Base-by-base conservation (phyloP, 2,113 vertebrate genomes). In the Baryphthengus martii region DNA sequence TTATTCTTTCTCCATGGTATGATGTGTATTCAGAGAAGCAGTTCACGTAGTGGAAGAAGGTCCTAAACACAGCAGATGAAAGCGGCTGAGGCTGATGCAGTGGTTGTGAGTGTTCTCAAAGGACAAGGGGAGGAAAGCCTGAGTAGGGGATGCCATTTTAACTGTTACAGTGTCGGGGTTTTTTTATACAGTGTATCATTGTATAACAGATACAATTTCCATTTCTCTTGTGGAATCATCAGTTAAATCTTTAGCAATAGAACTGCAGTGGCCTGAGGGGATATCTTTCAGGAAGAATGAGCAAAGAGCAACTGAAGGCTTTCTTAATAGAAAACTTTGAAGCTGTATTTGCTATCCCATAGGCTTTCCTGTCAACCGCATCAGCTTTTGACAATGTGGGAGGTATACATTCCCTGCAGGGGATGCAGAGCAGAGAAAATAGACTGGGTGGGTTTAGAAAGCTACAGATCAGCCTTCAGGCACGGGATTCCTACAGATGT, bases 271-370 rank as follows among this genome's bases (percentile, higher is more conserved):
- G 90, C 88, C 92, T 94, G 52, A 82, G 92, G 96, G 88, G 61
- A 50, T 94, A 63, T 87, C 90, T 96, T 96, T 96, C 90, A 87
- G 79, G 83, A 92, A 78, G 92, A 95, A 89, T 90, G 66, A 95
- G 66, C 83, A 68, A 62, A 62, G 45, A 90, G 58, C 76, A 61
- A 77, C 76, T 75, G 61, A 93, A 92, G 66, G 76, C 66, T 92
- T 93, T 95, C 88, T 90, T 94, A 93, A 96, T 52, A 94, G 86
- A 67, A 92, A 95, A 81, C 88, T 92, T 90, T 68, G 93, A 93
- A 94, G 86, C 83, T 81, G 56, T 71, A 31, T 92, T 93, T 94
- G 88, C 83, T 90, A 21, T 93, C 85, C 88, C 92, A 85, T 90
- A 89, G 95, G 95, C 68, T 93, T 96, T 96, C 73, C 89, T 92